Evolutionary conservation across 1,140 invertebrate genomes (phyloP).

Genomic region (Cotesia glomerata): DNA sequence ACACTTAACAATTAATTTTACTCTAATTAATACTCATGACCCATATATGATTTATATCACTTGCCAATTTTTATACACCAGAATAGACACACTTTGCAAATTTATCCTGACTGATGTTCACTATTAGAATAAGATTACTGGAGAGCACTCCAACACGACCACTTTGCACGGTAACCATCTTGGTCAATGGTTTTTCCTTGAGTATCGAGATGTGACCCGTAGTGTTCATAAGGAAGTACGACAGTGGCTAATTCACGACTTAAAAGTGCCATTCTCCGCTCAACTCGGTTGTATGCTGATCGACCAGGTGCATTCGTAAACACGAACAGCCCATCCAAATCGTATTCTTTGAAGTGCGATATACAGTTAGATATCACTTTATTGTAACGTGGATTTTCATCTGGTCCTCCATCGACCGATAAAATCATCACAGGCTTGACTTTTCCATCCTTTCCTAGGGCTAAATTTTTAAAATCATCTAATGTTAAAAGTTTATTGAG

Average conservation of each 20-base stretch:
- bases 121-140: too few species aligned
- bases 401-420: constrained; percentile 53
- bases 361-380: constrained; percentile 49
- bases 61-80: too few species aligned
- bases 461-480: constrained; percentile 35
- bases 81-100: too few species aligned
- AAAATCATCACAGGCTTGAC: constrained; percentile 55
- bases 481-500: constrained; percentile 42
- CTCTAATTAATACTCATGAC: too few species aligned
- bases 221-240: constrained; percentile 54
- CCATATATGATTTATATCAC: too few species aligned
- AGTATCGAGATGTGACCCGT: constrained; percentile 52
- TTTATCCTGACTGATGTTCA: too few species aligned
- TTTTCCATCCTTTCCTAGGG: constrained; percentile 18
- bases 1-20: too few species aligned
- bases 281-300: constrained; percentile 48
- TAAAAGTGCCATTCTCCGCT: constrained; percentile 54
- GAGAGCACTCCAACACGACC: too few species aligned
- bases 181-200: constrained; percentile 45
- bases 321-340: constrained; percentile 58
- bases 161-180: neutral
- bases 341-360: constrained; percentile 46
- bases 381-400: constrained; percentile 57
- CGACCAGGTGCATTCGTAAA: constrained; percentile 56
- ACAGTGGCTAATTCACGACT: constrained; percentile 50